Conservation (phyloP, 2,888 invertebrate genomes). For the Aproaerema taeniolella region DNA sequence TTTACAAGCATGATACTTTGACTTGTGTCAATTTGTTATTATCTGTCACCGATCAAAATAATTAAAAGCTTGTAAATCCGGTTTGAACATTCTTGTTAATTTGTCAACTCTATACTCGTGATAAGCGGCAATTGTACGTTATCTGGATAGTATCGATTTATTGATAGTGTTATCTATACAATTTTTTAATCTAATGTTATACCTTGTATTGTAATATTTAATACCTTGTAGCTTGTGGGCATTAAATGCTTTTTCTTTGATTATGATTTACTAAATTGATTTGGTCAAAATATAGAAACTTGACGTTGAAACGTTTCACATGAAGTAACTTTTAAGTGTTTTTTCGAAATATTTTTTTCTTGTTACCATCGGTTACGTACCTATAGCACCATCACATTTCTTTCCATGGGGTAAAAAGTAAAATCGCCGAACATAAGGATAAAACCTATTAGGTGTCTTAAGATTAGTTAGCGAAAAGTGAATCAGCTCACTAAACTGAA, state of each 20-base stretch:
- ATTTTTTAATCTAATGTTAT: background rate
- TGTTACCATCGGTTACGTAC: too few species aligned
- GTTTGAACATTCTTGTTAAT: constrained; percentile 3
- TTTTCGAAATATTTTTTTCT: too few species aligned
- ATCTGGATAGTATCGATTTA: constrained; percentile 8
- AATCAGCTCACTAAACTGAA: too few species aligned
- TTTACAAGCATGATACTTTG: background rate
- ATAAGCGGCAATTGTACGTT: constrained; percentile 5
- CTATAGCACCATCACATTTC: too few species aligned
- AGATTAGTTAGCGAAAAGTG: too few species aligned
- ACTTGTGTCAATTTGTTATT: constrained; percentile 2
- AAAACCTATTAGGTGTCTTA: too few species aligned
- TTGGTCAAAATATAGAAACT: too few species aligned
- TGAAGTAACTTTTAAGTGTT: too few species aligned
- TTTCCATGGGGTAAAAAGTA: too few species aligned
- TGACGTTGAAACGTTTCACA: too few species aligned
- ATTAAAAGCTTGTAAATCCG: constrained; percentile 8
- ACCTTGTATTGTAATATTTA: background rate
- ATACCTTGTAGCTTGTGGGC: background rate
- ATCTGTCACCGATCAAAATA: constrained; percentile 9
- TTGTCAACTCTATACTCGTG: constrained; percentile 2
- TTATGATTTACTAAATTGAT: background rate
- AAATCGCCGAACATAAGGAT: too few species aligned
- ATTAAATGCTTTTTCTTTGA: background rate
- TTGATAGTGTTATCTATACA: constrained; percentile 4